Evolutionary conservation across 2,113 vertebrate genomes (phyloP).

Genomic region (Lampris megalopsis): DNA sequence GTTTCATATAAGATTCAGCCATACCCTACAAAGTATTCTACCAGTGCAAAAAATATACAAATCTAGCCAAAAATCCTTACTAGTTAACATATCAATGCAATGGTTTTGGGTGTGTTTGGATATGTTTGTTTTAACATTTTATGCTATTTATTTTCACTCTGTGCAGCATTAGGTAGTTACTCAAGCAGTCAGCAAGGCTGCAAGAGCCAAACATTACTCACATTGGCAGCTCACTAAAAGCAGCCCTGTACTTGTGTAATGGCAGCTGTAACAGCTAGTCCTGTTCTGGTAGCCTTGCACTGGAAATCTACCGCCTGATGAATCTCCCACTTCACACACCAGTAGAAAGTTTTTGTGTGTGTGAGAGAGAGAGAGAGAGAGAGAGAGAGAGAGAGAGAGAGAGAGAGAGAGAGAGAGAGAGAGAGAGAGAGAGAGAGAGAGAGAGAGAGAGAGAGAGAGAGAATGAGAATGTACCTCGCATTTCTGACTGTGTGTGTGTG

Average conservation of each 20-base stretch:
- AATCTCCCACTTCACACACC: conserved; percentile 23
- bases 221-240: conserved; percentile 45
- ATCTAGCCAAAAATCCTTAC: background rate
- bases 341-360: background rate
- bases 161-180: background rate
- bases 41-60: background rate
- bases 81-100: background rate
- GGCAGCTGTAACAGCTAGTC: conserved; percentile 35
- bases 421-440: too few relatives aligned
- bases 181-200: conserved; percentile 16
- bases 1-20: too few relatives aligned
- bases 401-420: too few relatives aligned
- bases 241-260: conserved; percentile 34
- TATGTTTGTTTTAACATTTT: conserved; percentile 18
- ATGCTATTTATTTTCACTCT: conserved; percentile 29
- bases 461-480: too few relatives aligned
- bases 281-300: conserved; percentile 16
- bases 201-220: conserved; percentile 39
- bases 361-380: too few relatives aligned
- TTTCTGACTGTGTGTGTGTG: background rate
- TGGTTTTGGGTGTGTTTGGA: conserved; percentile 13
- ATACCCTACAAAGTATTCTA: background rate
- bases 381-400: too few relatives aligned
- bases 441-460: too few relatives aligned
- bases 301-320: conserved; percentile 46